Evolutionary conservation across 2,888 invertebrate genomes (phyloP).

Genomic region (Pemphredon lugubris): DNA sequence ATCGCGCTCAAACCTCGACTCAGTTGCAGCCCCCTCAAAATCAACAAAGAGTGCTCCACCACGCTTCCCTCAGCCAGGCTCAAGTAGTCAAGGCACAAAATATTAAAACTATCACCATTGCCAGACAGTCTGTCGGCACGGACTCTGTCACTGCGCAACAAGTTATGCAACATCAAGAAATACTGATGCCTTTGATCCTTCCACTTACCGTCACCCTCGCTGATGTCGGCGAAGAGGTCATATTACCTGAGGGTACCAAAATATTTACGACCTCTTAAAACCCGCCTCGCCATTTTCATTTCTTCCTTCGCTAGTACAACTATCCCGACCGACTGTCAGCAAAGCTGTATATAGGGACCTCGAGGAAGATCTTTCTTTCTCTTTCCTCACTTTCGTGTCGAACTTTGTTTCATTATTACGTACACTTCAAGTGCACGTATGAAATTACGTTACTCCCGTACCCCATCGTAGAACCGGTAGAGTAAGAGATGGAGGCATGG

Average conservation of each 20-base stretch:
- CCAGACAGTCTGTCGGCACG: constrained; percentile 71
- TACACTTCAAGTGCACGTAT: no score
- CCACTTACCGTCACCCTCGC: constrained; percentile 77
- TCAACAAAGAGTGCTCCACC: constrained; percentile 53
- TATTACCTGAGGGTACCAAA: constrained; percentile 78
- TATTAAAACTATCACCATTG: constrained; percentile 78
- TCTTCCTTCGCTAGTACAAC: background rate
- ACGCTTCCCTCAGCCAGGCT: constrained; percentile 40
- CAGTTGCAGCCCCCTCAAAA: constrained; percentile 55
- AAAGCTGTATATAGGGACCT: no score
- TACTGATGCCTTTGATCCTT: constrained; percentile 78
- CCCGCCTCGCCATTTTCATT: background rate
- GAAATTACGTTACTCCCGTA: no score
- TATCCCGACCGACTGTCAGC: no score
- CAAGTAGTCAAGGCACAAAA: constrained; percentile 75
- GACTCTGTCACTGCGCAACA: constrained; percentile 72
- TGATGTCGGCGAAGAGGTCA: constrained; percentile 78
- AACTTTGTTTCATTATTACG: no score
- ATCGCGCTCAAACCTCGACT: constrained; percentile 58
- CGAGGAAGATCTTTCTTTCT: no score
- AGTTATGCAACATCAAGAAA: constrained; percentile 77
- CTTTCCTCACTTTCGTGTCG: no score
- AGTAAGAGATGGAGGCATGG: no score
- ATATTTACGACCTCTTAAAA: constrained; percentile 77
- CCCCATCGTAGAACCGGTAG: no score